These are phyloP conservation scores for Druon quercuslanigerum DNA, from an alignment of 1,140 invertebrate genomes.

Conservation along the genomic window DNA sequence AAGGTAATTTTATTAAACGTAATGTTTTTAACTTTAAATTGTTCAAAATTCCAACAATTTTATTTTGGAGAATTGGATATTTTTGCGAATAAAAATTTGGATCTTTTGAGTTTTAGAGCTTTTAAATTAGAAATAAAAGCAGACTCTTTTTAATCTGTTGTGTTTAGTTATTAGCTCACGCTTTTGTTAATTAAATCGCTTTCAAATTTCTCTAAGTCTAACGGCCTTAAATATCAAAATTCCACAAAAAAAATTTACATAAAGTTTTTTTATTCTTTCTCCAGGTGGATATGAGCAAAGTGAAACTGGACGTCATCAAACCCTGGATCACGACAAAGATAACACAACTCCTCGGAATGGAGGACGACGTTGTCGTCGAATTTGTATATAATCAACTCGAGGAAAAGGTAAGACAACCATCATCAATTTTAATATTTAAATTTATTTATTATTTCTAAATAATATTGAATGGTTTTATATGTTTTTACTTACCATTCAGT, in stretches of 20 bases:
- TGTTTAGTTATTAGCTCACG: too few relatives aligned
- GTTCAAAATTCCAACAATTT: too few relatives aligned
- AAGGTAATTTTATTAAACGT: too few relatives aligned
- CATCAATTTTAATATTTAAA: slow-evolving; percentile 29
- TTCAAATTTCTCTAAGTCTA: too few relatives aligned
- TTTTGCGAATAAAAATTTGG: too few relatives aligned
- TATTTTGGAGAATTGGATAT: too few relatives aligned
- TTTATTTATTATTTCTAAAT: neutral
- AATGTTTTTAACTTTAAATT: too few relatives aligned
- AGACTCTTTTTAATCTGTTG: too few relatives aligned
- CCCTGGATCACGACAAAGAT: slow-evolving; percentile 99
- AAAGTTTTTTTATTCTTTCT: slow-evolving; percentile 54
- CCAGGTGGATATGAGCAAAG: slow-evolving; percentile 98
- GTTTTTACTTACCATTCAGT: neutral
- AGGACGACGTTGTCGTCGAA: slow-evolving; percentile 98
- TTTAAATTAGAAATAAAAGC: too few relatives aligned
- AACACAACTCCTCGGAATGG: slow-evolving; percentile 95
- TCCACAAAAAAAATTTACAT: neutral
- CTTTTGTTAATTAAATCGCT: too few relatives aligned
- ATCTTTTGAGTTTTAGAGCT: too few relatives aligned
- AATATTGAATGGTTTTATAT: neutral
- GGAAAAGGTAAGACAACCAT: slow-evolving; percentile 83
- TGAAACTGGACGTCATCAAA: slow-evolving; percentile 97
- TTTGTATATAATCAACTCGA: slow-evolving; percentile 99
- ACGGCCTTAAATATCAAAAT: neutral